Evolutionary conservation across 2,888 invertebrate species (phyloP), one percentile per base, ranked within the genome.

Genomic region (Drosophila neotestacea): DNA sequence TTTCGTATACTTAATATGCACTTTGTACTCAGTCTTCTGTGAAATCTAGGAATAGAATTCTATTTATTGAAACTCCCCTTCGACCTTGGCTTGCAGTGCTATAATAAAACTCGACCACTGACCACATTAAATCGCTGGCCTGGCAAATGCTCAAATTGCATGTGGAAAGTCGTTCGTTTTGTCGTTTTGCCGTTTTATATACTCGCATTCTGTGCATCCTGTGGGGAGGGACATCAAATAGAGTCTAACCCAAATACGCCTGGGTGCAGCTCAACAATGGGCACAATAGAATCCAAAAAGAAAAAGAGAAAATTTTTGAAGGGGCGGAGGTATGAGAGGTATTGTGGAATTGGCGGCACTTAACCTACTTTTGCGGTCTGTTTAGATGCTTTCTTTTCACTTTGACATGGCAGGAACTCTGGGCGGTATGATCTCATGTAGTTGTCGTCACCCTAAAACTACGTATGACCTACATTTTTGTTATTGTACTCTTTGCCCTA

Each of bases 121-220:
- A 42, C 59, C 70, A 66, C 39, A 47, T 34, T 11, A 34, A 41
- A 13, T 42, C 11, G 44, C 38, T 56, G 22, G 48, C 44, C 39
- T 47, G 63, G 42, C 73, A 77, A 83, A 85, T 81, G 84, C 66
- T 70, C 58, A 54, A 67, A 67, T 86, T 84, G 86, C 84, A 84
- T 84, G 84, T 65, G 74, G 63, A 64, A 65, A 66, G 73, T 66
- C 64, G 74, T 51, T 64, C 60, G 77, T 47, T 62, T 16, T 13
- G 27, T 28, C n/a, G 41, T 32, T 62, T 16, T 13, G 27, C 13
- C n/a, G 41, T 32, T 54, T 16, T 10, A 27, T 2, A 13, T 13
- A 22, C 32, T 27, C 55, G 41, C 41, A 50, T 56, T 47, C 36
- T 22, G 39, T 58, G 65, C 70, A 69, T 65, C 69, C 64, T 50